Base-by-base conservation (phyloP, 2,888 invertebrate species). In the Pharmacophagus antenor region DNA sequence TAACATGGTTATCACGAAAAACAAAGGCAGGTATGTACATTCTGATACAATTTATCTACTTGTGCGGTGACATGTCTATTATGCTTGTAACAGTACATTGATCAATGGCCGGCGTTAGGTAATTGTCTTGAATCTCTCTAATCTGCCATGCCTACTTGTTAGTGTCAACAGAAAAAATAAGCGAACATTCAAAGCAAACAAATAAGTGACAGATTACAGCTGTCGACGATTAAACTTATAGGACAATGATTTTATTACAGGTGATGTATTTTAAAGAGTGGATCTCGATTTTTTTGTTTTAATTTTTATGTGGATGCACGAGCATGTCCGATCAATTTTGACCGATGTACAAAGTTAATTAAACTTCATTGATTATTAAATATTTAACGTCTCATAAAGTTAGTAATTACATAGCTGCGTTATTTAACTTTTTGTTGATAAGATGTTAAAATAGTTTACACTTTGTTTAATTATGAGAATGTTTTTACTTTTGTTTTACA, bases 161-260 rank as follows among this genome's bases (percentile, higher is more conserved):
- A 22, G 31, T 25, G 22, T 42, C 12, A 27, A 17, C 7, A 44
- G 25, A 20, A 18, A 55, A 42, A 56, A 17, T 8, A 22, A 31
- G 54, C 5, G 51, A 37, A 50, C 20, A 37, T 31, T 47, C 21
- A 31, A 6, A 27, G 50, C 50, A 5, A 42, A 54, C 27, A 54
- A 37, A 46, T 3, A 21, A 46, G n/a, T 15, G 17, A 54, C 25
- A 49, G 18, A 41, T 56, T 56, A 61, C 25, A 41, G 46, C 17
- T 41, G 25, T 51, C 15, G 37, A 31, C 2, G 20, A 18, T 23
- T 17, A 18, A 10, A 22, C 21, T 17, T 20, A 31, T 50, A n/a
- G 49, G 31, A 22, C n/a, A 46, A 5, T 22, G 49, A 44, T 18
- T 15, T 31, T 31, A 31, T 27, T 3, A 15, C 15, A 31, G 10